Conservation (phyloP, 2,888 invertebrate genomes). For the Fragum fragum region DNA sequence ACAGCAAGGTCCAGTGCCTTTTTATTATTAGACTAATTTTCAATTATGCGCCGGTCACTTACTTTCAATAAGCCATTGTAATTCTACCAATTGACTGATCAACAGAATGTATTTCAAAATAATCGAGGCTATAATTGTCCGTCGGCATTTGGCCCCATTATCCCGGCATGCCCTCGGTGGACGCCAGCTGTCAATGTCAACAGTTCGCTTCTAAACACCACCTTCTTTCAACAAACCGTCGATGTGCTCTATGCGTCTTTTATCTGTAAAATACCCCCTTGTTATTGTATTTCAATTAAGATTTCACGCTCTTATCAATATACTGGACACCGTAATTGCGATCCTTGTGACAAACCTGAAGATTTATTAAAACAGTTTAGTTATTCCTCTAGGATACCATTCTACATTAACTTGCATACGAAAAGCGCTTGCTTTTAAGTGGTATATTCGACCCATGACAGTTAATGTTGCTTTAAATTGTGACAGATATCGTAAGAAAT, state of each 20-base stretch:
- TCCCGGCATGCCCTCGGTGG: conserved; percentile 6
- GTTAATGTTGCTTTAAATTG: too few species aligned
- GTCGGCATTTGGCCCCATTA: background rate
- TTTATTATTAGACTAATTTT: conserved; percentile 3
- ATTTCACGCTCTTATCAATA: conserved; percentile 20
- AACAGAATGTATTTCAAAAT: conserved; percentile 20
- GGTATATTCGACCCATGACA: too few species aligned
- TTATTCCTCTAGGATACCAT: too few species aligned
- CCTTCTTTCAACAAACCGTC: conserved; percentile 10
- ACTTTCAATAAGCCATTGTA: conserved; percentile 22
- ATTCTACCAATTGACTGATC: conserved; percentile 19
- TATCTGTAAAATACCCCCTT: background rate
- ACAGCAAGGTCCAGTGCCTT: background rate
- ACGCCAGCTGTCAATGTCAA: conserved; percentile 13
- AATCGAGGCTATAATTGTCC: conserved; percentile 22
- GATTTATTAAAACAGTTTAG: background rate
- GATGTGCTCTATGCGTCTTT: background rate
- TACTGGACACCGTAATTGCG: conserved; percentile 6
- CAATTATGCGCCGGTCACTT: conserved; percentile 30
- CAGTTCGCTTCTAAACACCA: background rate
- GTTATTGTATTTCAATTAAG: conserved; percentile 12
- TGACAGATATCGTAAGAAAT: too few species aligned
- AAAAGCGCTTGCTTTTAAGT: too few species aligned
- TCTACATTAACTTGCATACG: too few species aligned
- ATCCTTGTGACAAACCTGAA: background rate